Evolutionary conservation across 2,113 vertebrate genomes (phyloP).

Genomic region (Cynocephalus volans): DNA sequence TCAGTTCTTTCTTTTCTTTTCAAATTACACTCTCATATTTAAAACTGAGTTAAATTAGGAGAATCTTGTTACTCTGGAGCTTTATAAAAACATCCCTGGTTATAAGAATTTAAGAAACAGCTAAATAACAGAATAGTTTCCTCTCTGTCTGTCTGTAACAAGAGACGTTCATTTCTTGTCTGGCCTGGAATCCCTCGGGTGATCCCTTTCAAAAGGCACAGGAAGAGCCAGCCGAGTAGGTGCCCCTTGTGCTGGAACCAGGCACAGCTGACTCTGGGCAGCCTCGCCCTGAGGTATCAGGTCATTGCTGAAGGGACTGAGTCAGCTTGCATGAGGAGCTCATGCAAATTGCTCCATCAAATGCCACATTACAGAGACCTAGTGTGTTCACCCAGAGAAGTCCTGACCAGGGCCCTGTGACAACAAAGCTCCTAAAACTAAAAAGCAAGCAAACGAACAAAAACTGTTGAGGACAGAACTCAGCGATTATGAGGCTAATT

Average conservation of each 20-base stretch:
- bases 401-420: neutral
- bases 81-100: neutral
- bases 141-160: neutral
- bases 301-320: neutral
- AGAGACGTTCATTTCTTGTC: neutral
- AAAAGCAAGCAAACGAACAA: too few relatives aligned
- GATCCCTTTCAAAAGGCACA: neutral
- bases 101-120: neutral
- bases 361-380: neutral
- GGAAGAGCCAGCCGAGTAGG: neutral
- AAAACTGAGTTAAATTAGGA: neutral
- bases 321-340: neutral
- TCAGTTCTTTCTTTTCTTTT: too few relatives aligned
- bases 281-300: neutral
- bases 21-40: neutral
- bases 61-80: neutral
- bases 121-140: neutral
- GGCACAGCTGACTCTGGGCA: neutral
- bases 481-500: rapidly evolving
- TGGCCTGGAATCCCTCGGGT: neutral
- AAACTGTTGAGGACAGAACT: neutral
- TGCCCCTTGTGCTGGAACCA: neutral
- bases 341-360: neutral
- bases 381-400: neutral
- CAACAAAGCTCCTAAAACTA: neutral